Conservation (phyloP, 1,140 invertebrate genomes). For the Sipha flava region DNA sequence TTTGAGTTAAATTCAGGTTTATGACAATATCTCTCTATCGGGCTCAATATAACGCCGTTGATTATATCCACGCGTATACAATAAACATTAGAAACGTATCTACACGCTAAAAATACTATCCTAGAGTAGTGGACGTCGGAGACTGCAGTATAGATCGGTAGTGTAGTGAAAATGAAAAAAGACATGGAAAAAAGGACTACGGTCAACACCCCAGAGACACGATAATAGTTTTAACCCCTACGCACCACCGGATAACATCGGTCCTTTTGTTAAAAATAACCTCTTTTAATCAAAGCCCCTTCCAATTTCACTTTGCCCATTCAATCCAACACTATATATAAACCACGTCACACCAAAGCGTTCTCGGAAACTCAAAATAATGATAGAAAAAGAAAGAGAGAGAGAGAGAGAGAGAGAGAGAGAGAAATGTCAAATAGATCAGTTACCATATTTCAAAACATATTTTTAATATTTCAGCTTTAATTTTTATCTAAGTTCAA, state of each 20-base stretch:
- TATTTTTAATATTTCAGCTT: too few relatives aligned
- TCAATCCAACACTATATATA: not conserved
- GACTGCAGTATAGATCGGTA: not conserved
- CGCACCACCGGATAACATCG: slow-evolving; percentile 7
- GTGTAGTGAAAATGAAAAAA: not conserved
- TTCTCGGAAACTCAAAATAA: not conserved
- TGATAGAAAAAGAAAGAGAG: too few relatives aligned
- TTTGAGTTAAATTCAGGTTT: not conserved
- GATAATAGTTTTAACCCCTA: slow-evolving; percentile 12
- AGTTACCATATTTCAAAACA: too few relatives aligned
- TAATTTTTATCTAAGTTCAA: too few relatives aligned
- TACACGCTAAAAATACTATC: not conserved
- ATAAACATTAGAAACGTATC: not conserved
- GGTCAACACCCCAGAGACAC: slow-evolving; percentile 22
- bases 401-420: too few relatives aligned
- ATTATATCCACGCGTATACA: not conserved
- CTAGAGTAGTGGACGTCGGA: not conserved
- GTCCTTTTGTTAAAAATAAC: slow-evolving; percentile 30
- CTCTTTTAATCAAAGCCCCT: slow-evolving; percentile 27
- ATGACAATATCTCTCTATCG: not conserved
- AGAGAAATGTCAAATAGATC: too few relatives aligned
- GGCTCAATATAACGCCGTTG: not conserved
- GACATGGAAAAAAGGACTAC: not conserved
- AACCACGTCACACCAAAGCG: not conserved
- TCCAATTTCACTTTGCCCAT: not conserved